Conservation (phyloP, 2,888 invertebrate genomes). For the Nomada goodeniana region DNA sequence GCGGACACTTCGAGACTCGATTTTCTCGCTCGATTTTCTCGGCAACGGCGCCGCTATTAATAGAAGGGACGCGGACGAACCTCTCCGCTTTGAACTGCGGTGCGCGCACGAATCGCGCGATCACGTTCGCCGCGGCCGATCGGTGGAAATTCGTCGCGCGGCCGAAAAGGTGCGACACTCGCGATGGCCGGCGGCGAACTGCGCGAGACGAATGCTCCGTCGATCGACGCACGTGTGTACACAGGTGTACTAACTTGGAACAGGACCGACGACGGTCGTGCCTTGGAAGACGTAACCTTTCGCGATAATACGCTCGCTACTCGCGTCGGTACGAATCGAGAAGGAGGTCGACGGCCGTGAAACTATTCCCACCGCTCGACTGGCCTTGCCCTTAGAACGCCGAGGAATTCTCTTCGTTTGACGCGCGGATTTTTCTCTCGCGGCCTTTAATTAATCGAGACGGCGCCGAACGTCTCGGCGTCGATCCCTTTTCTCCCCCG, state of each 20-base stretch:
- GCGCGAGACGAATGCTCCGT: conserved; percentile 29
- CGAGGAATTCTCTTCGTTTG: too few species aligned
- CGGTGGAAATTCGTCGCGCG: not conserved
- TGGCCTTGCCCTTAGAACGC: too few species aligned
- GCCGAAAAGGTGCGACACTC: conserved; percentile 20
- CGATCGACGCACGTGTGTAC: conserved; percentile 36
- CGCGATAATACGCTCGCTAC: not conserved
- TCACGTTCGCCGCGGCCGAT: not conserved
- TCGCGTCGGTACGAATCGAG: not conserved
- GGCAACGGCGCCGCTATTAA: not conserved
- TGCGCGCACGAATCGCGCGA: not conserved
- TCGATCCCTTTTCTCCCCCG: too few species aligned
- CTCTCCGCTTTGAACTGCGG: not conserved
- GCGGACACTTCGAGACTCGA: not conserved
- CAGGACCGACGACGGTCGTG: not conserved
- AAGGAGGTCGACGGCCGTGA: not conserved
- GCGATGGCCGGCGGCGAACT: conserved; percentile 31
- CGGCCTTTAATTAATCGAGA: too few species aligned
- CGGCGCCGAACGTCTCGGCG: too few species aligned
- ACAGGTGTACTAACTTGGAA: not conserved
- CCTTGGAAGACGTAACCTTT: not conserved
- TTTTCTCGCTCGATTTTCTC: not conserved
- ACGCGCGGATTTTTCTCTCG: too few species aligned
- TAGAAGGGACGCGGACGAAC: not conserved
- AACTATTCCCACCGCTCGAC: too few species aligned